Percentiles rank a stretch among this genome's conserved stretches.
Conservation (phyloP, 2,113 vertebrate species). For the Oryzias javanicus region DNA sequence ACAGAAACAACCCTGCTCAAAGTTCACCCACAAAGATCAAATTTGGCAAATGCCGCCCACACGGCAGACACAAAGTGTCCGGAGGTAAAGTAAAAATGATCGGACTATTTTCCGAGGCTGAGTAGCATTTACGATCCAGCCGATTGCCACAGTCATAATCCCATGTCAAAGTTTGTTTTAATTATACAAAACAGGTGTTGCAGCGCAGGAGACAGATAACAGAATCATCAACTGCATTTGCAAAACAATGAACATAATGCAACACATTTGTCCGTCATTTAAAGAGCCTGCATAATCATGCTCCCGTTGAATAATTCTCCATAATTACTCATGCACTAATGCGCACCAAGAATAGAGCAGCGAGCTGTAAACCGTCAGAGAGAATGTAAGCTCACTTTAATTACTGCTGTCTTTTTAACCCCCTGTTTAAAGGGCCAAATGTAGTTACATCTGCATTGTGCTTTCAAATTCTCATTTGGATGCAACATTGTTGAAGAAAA, state of each 20-base stretch:
- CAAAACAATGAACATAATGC: constrained; percentile 77
- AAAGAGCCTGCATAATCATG: constrained; percentile 76
- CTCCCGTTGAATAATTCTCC: constrained; percentile 74
- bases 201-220: constrained; percentile 67
- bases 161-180: constrained; percentile 75
- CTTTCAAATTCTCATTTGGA: constrained; percentile 48
- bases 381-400: constrained; percentile 48
- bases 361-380: constrained; percentile 38
- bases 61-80: neutral
- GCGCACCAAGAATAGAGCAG: constrained; percentile 57
- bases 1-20: too few relatives aligned
- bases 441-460: constrained; percentile 56
- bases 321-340: constrained; percentile 75
- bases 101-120: constrained; percentile 23
- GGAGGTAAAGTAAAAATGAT: constrained; percentile 21
- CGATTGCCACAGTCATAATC: constrained; percentile 66
- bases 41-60: constrained; percentile 1
- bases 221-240: constrained; percentile 74
- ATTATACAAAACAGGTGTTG: constrained; percentile 77
- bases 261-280: constrained; percentile 72
- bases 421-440: constrained; percentile 50
- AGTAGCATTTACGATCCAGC: constrained; percentile 43
- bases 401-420: constrained; percentile 60
- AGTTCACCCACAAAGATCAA: neutral
- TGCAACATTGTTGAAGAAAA: constrained; percentile 34